phyloP scores from a whole-genome alignment of 2,797 vertebrate species.

The Enteromius unitaeniatus region DNA sequence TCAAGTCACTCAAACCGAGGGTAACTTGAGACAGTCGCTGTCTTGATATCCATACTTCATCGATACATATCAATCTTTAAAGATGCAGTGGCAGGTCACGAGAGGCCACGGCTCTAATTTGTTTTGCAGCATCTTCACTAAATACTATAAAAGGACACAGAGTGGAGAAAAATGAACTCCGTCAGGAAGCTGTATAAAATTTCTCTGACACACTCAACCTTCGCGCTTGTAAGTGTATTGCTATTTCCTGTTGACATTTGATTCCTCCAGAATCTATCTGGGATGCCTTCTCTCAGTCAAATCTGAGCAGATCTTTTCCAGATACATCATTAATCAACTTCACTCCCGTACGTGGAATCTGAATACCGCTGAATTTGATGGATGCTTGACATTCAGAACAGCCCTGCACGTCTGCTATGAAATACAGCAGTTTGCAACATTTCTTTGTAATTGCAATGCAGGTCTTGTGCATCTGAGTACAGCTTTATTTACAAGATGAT shows the following conservation, averaged over 20 bases:
- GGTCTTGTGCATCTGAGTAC: constrained; percentile 3
- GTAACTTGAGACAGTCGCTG: constrained; percentile 51
- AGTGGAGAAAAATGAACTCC: constrained; percentile 79
- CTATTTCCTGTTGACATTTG: constrained; percentile 82
- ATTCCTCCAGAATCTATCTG: constrained; percentile 80
- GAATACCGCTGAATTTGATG: constrained; percentile 71
- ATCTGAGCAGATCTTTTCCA: constrained; percentile 79
- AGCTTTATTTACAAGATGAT: constrained; percentile 43
- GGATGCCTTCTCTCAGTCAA: constrained; percentile 78
- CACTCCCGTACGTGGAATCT: constrained; percentile 69
- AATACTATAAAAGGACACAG: constrained; percentile 58
- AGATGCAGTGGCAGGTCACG: constrained; percentile 42
- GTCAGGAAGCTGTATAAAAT: constrained; percentile 82
- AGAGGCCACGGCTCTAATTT: constrained; percentile 56
- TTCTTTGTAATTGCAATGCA: neutral
- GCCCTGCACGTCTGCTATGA: constrained; percentile 63
- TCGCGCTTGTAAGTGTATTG: constrained; percentile 80
- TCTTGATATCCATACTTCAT: constrained; percentile 53
- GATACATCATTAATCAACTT: constrained; percentile 82
- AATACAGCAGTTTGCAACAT: constrained; percentile 7
- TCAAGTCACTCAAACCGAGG: constrained; percentile 52
- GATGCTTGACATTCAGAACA: constrained; percentile 71
- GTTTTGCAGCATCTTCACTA: constrained; percentile 59
- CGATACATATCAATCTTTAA: constrained; percentile 64
- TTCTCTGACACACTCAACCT: constrained; percentile 83